Percentiles rank a stretch among this genome's conserved stretches.
phyloP scores from a whole-genome alignment of 2,113 vertebrate species.

The Blennius ocellaris region DNA sequence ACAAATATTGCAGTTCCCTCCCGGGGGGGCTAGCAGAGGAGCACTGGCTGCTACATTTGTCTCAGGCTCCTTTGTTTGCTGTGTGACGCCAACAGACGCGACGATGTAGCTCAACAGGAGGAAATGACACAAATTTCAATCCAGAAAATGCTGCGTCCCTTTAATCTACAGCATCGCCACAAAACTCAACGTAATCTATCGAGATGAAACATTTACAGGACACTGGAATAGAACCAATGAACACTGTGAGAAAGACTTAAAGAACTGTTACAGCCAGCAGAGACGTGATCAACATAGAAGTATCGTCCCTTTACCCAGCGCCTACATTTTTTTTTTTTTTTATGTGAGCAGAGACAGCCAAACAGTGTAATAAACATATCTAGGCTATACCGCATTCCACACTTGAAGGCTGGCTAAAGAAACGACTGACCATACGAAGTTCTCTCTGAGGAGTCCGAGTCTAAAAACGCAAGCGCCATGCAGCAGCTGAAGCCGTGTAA shows the following conservation, averaged over 20 bases:
- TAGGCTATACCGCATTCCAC: constrained; percentile 57
- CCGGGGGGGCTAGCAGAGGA: constrained; percentile 16
- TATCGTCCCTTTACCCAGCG: constrained; percentile 33
- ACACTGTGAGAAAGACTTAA: constrained; percentile 43
- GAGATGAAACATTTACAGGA: constrained; percentile 48
- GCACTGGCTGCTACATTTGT: constrained; percentile 72
- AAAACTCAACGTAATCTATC: constrained; percentile 43
- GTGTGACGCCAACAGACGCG: constrained; percentile 16
- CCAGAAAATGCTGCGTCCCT: no score
- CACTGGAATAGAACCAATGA: constrained; percentile 49
- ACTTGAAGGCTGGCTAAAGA: constrained; percentile 51
- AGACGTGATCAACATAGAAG: constrained; percentile 34
- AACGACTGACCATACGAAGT: constrained; percentile 41
- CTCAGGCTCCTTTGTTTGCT: constrained; percentile 34
- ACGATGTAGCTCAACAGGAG: constrained; percentile 37
- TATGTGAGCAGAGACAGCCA: constrained; percentile 43
- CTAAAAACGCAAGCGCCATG: constrained; percentile 71
- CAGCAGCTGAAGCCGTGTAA: constrained; percentile 65
- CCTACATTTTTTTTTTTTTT: constrained; percentile 9
- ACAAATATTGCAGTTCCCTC: constrained; percentile 39
- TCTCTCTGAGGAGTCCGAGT: constrained; percentile 50
- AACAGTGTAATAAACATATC: constrained; percentile 43
- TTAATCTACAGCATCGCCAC: constrained; percentile 18
- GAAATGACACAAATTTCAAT: not conserved
- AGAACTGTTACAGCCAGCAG: constrained; percentile 54